Evolutionary conservation across 2,888 invertebrate species (phyloP).

Genomic region (Nipponacmea schrenckii): DNA sequence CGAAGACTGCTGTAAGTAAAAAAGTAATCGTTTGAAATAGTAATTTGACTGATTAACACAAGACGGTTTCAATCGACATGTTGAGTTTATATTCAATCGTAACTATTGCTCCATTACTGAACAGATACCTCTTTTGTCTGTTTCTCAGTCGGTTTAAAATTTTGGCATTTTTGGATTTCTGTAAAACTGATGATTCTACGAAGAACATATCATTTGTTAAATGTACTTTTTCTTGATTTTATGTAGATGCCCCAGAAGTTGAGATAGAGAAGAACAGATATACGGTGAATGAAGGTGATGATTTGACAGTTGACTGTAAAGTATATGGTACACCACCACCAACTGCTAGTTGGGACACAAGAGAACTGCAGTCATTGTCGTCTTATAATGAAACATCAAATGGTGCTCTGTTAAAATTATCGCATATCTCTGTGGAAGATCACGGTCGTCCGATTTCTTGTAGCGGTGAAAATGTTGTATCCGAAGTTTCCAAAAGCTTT

Average conservation of each 20-base stretch:
- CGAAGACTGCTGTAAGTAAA: no score
- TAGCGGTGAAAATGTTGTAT: conserved; percentile 37
- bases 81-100: no score
- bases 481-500: conserved; percentile 22
- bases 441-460: conserved; percentile 37
- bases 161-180: no score
- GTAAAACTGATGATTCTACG: no score
- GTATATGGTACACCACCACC: conserved; percentile 35
- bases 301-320: conserved; percentile 28
- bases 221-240: no score
- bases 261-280: conserved; percentile 25
- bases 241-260: conserved; percentile 28
- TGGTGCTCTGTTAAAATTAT: conserved; percentile 27
- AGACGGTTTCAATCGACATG: no score
- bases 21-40: no score
- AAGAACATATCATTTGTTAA: no score
- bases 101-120: no score
- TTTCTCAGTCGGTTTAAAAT: no score
- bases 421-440: conserved; percentile 34
- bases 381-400: conserved; percentile 8
- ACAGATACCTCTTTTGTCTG: no score
- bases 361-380: conserved; percentile 30
- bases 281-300: conserved; percentile 28
- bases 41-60: no score
- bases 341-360: conserved; percentile 35